These are phyloP conservation scores for Lutjanus erythropterus DNA, from an alignment of 2,113 vertebrate genomes.

Conservation along the genomic window DNA sequence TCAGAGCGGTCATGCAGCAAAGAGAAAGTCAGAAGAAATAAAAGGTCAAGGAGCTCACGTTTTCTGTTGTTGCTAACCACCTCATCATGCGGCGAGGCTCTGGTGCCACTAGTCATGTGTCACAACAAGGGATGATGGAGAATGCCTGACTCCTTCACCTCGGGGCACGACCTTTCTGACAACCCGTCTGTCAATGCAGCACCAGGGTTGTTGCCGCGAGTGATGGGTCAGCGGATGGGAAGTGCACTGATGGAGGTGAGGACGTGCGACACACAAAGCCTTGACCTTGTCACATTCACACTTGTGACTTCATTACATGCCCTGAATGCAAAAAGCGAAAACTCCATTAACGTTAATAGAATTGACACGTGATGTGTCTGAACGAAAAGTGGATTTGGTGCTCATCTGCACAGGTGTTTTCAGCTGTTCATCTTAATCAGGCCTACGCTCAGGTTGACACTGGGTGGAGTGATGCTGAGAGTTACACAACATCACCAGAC, in stretches of 20 bases:
- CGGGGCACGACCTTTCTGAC: slow-evolving; percentile 73
- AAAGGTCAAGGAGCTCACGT: slow-evolving; percentile 63
- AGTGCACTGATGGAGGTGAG: slow-evolving; percentile 29
- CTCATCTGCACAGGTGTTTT: not conserved
- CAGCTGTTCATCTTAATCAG: not conserved
- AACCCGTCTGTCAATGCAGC: slow-evolving; percentile 57
- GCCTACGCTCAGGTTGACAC: not conserved
- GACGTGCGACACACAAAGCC: not conserved
- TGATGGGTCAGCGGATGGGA: slow-evolving; percentile 41
- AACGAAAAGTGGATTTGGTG: not conserved
- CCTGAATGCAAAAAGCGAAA: slow-evolving; percentile 2
- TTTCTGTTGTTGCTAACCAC: slow-evolving; percentile 58
- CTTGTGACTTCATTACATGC: not conserved
- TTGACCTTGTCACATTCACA: slow-evolving; percentile 16
- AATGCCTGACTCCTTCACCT: slow-evolving; percentile 46
- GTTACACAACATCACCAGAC: not conserved
- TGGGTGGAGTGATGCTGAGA: not conserved
- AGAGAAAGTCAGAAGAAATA: not conserved
- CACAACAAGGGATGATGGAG: slow-evolving; percentile 54
- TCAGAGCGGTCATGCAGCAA: not conserved
- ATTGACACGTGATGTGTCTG: not conserved
- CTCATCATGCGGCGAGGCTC: slow-evolving; percentile 34
- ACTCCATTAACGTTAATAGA: no score
- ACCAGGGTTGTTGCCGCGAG: slow-evolving; percentile 22
- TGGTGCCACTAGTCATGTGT: slow-evolving; percentile 69